Evolutionary conservation across 2,888 invertebrate genomes (phyloP).

Genomic region (Nebria brevicollis): DNA sequence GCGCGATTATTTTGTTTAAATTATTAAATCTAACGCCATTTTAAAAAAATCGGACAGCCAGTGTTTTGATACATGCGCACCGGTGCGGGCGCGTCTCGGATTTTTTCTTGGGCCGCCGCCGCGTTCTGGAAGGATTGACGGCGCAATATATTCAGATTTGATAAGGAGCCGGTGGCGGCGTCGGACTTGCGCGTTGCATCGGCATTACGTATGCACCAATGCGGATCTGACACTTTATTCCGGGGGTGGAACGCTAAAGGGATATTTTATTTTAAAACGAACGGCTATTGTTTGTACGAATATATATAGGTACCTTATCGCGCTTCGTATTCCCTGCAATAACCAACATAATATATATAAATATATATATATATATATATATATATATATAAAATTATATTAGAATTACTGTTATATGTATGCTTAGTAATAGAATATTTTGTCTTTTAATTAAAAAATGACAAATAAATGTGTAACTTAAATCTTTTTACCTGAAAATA

Average conservation of each 20-base stretch:
- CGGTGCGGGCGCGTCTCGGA: slow-evolving; percentile 51
- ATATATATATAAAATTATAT: slow-evolving; percentile 3
- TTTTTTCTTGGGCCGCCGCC: slow-evolving; percentile 48
- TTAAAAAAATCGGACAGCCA: slow-evolving; percentile 22
- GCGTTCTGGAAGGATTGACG: slow-evolving; percentile 33
- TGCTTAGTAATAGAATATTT: slow-evolving; percentile 1
- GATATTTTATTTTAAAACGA: slow-evolving; percentile 62
- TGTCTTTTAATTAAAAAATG: neutral
- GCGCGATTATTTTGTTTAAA: neutral
- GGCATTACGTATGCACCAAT: slow-evolving; percentile 66
- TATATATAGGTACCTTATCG: slow-evolving; percentile 24
- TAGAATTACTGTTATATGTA: neutral
- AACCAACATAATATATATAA: neutral
- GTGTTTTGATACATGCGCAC: slow-evolving; percentile 16
- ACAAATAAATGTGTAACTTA: neutral
- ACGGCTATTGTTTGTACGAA: slow-evolving; percentile 57
- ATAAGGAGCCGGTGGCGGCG: slow-evolving; percentile 52
- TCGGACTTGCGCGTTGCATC: slow-evolving; percentile 56
- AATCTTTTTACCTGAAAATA: neutral
- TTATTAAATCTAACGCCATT: slow-evolving; percentile 25
- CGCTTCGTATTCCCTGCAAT: too few species aligned
- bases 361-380: slow-evolving; percentile 11
- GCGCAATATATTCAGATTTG: slow-evolving; percentile 46
- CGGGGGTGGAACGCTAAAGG: slow-evolving; percentile 53
- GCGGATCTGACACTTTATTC: slow-evolving; percentile 56